These are phyloP conservation scores for Chaetops frenatus DNA, from an alignment of 2,113 vertebrate species.

Conservation along the genomic window DNA sequence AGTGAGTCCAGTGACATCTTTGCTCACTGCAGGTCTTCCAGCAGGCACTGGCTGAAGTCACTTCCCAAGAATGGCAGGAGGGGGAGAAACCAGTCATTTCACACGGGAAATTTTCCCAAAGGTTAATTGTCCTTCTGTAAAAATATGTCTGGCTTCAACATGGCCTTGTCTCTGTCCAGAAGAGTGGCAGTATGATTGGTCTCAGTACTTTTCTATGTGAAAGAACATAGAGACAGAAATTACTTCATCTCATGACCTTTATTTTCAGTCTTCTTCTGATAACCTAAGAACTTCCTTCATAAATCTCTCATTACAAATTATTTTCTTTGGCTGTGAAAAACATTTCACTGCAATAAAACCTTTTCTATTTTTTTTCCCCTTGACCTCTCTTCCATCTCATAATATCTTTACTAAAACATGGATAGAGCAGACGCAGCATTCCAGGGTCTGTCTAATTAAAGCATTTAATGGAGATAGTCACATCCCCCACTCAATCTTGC, in stretches of 20 bases:
- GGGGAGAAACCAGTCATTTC: neutral
- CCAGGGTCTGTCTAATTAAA: neutral
- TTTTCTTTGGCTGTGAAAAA: conserved; percentile 20
- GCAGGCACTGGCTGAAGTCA: neutral
- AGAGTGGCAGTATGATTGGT: neutral
- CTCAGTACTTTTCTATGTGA: neutral
- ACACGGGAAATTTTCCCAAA: neutral
- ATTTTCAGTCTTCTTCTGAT: neutral
- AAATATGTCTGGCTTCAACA: neutral
- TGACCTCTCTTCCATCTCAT: neutral
- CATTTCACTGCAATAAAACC: neutral
- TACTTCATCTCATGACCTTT: neutral
- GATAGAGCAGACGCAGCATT: neutral
- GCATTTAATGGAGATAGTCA: neutral
- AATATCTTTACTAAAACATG: neutral
- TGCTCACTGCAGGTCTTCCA: neutral
- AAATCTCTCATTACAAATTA: conserved; percentile 23
- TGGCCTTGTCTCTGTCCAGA: neutral
- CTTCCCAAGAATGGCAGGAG: neutral
- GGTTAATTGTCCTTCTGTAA: neutral
- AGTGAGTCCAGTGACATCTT: neutral
- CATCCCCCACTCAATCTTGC: neutral
- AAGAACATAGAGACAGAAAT: neutral
- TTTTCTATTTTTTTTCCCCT: neutral
- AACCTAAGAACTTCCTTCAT: conserved; percentile 32